Evolutionary conservation across 2,797 vertebrate species (phyloP).

Genomic region (Periparus ater): DNA sequence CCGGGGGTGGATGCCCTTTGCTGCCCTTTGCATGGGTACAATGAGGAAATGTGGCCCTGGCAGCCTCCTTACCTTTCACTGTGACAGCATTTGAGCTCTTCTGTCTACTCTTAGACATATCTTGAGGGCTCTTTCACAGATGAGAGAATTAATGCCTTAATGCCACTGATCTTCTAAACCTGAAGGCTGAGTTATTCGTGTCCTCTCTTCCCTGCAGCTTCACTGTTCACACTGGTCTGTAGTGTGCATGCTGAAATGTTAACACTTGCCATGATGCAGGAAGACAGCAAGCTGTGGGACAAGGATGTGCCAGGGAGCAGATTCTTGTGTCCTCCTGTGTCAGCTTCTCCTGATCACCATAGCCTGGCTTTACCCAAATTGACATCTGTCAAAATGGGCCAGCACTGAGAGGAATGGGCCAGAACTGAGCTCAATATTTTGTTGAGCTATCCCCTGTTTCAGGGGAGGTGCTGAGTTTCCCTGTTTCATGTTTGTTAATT

Average conservation of each 20-base stretch:
- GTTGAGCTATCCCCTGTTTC: background rate
- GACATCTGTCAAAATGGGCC: background rate
- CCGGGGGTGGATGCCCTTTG: background rate
- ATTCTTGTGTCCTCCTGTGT: background rate
- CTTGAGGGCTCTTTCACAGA: background rate
- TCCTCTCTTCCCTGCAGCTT: background rate
- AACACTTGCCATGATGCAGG: background rate
- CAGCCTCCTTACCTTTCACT: background rate
- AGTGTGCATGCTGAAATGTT: background rate
- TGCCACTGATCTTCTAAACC: background rate
- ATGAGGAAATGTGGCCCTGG: background rate
- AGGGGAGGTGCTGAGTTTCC: background rate
- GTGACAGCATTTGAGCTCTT: background rate
- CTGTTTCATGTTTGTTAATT: background rate
- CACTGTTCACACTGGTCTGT: rapidly evolving
- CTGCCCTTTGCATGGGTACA: background rate
- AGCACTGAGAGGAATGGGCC: background rate
- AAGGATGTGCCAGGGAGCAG: background rate
- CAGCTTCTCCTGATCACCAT: background rate
- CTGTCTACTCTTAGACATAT: background rate
- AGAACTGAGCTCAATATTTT: background rate
- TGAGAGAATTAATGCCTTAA: background rate
- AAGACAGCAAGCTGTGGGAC: background rate
- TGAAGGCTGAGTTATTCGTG: background rate
- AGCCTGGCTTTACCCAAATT: background rate